These are phyloP conservation scores for Capricornis sumatraensis DNA, from an alignment of 2,113 vertebrate genomes.

Conservation along the genomic window DNA sequence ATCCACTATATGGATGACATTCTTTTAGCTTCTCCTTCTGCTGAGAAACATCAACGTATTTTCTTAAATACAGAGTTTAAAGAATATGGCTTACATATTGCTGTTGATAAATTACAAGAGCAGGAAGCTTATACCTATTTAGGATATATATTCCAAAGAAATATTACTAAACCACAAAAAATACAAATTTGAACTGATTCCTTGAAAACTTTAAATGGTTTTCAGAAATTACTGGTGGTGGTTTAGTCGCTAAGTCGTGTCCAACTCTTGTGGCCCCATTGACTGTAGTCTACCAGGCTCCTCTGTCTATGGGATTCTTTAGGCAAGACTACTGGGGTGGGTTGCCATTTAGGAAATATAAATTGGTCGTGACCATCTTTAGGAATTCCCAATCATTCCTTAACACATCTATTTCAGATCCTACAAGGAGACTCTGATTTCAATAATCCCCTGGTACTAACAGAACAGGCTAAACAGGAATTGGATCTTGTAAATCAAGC, in stretches of 20 bases:
- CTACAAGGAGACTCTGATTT: not conserved
- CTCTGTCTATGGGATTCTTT: not conserved
- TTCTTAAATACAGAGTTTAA: not conserved
- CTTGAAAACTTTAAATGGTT: not conserved
- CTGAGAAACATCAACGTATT: not conserved
- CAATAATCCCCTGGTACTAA: not conserved
- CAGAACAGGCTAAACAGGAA: not conserved
- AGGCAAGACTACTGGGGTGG: not conserved
- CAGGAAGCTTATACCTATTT: not conserved
- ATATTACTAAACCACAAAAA: not conserved
- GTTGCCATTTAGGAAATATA: not conserved
- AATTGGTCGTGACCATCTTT: not conserved
- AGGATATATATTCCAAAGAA: not conserved
- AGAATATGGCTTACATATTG: not conserved
- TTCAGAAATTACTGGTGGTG: not conserved
- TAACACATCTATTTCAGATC: not conserved
- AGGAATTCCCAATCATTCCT: not conserved
- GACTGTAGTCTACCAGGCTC: not conserved
- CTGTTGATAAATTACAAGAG: not conserved
- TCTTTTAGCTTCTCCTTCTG: not conserved
- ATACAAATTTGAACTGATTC: not conserved
- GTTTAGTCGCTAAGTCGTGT: not conserved
- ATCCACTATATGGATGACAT: not conserved
- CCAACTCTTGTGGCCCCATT: not conserved
- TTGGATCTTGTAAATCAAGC: not conserved